phyloP scores from a whole-genome alignment of 2,888 invertebrate genomes.

The Hemicrepidius hirtus region DNA sequence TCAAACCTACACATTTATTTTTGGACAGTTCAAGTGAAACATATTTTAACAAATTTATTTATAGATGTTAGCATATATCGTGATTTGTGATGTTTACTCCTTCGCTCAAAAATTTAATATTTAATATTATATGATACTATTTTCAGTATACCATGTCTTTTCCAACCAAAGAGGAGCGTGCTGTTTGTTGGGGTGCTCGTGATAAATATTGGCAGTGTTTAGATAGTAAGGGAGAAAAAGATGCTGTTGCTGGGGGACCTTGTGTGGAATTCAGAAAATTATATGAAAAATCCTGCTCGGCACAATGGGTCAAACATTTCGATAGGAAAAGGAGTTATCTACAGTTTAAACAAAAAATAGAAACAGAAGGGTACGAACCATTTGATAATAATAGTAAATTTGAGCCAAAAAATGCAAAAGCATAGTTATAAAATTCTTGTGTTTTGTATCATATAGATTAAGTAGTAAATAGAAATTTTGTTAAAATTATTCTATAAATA shows the following conservation, averaged over 20 bases:
- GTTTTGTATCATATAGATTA: slow-evolving; percentile 36
- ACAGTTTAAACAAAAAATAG: slow-evolving; percentile 90
- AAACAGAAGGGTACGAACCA: slow-evolving; percentile 90
- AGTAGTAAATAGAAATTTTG: slow-evolving; percentile 30
- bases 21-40: slow-evolving; percentile 52
- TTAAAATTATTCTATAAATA: slow-evolving; percentile 1
- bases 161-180: slow-evolving; percentile 85
- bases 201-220: slow-evolving; percentile 95
- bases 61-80: slow-evolving; percentile 35
- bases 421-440: slow-evolving; percentile 2
- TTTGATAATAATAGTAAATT: slow-evolving; percentile 77
- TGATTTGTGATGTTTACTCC: slow-evolving; percentile 41
- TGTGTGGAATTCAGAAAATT: slow-evolving; percentile 83
- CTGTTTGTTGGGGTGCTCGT: slow-evolving; percentile 88
- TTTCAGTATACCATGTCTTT: slow-evolving; percentile 80
- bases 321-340: slow-evolving; percentile 92
- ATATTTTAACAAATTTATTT: slow-evolving; percentile 50
- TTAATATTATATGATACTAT: not conserved
- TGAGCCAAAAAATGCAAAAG: too few species aligned
- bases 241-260: slow-evolving; percentile 72
- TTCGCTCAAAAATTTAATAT: slow-evolving; percentile 24
- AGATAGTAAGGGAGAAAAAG: slow-evolving; percentile 80
- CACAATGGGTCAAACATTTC: slow-evolving; percentile 95
- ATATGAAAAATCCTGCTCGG: slow-evolving; percentile 86
- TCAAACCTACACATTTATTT: slow-evolving; percentile 43